A percentile compares a stretch with the other conserved stretches of the same genome.
Conservation (phyloP, 2,888 invertebrate genomes). For the Sphaeridia pumilis region DNA sequence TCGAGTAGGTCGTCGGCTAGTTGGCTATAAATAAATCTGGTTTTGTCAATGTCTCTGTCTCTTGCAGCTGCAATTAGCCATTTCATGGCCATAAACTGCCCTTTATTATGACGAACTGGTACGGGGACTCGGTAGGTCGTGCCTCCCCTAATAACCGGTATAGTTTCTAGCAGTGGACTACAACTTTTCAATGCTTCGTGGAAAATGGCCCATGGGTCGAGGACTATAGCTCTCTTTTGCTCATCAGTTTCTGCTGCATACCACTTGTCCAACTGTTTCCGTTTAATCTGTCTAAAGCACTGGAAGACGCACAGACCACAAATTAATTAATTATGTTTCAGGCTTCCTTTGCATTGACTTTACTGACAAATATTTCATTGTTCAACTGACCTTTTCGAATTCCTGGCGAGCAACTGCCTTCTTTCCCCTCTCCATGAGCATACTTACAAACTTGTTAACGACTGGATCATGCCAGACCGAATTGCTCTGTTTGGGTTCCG, state of each 20-base stretch:
- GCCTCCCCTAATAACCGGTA: constrained; percentile 71
- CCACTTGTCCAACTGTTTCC: constrained; percentile 66
- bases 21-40: constrained; percentile 56
- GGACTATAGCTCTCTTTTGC: constrained; percentile 54
- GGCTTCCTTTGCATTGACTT: too few relatives aligned
- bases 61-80: constrained; percentile 75
- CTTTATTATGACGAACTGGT: constrained; percentile 58
- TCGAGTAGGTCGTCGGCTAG: constrained; percentile 78
- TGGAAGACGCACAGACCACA: constrained; percentile 36
- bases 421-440: constrained; percentile 66
- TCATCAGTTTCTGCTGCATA: constrained; percentile 55
- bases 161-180: constrained; percentile 64
- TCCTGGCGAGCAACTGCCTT: constrained; percentile 58
- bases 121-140: constrained; percentile 88
- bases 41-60: constrained; percentile 36
- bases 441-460: constrained; percentile 66
- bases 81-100: constrained; percentile 67
- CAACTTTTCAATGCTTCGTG: constrained; percentile 69
- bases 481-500: constrained; percentile 54
- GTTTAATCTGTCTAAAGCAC: constrained; percentile 64
- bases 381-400: constrained; percentile 49
- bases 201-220: constrained; percentile 64
- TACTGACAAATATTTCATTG: too few relatives aligned
- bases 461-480: constrained; percentile 63
- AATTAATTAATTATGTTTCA: too few relatives aligned